Evolutionary conservation across 2,888 invertebrate genomes (phyloP), one percentile per base, ranked within the genome.

Genomic region (Deilephila porcellus): DNA sequence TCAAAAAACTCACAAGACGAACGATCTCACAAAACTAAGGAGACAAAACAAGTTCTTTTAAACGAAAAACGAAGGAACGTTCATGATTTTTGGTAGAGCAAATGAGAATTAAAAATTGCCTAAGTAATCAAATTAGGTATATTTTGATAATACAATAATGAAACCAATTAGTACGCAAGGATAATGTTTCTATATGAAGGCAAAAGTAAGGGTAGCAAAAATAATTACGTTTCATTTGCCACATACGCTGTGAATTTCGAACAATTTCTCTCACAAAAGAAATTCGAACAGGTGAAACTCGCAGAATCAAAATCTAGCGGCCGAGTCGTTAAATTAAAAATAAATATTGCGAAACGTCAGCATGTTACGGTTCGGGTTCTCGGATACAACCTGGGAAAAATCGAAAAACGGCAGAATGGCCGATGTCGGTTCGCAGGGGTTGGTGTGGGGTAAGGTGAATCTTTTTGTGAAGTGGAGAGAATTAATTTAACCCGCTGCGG

Each of bases 401-500:
- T 86, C 82, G 83, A 85, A 90, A 88, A 88, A 85, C 83, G 86
- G 80, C 84, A 85, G 86, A 81, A 87, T 85, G 86, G 89, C 87
- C 88, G 90, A 85, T 88, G 91, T 87, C 88, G 89, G 88, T 88
- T 89, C 90, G 83, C 89, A 87, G 84, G 88, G 88, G 82, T 67
- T 85, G 88, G 85, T 80, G 84, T 83, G 87, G 87, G 86, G 92
- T 88, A 91, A 93, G 92, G 91, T 91, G 92, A 93, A 94, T 94
- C 93, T 94, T 94, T 94, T 94, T 94, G 94, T 94, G 93, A 94
- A 95, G 92, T 92, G 92, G 91, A 93, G 93, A 90, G 94, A 94
- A 93, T 94, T 95, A 95, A 95, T 94, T 95, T 94, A 93, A 94
- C 94, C 94, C 93, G 94, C 94, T 94, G 94, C 94, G 93, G 94